Evolutionary conservation across 2,888 invertebrate genomes (phyloP).

Genomic region (Frankliniella fusca): DNA sequence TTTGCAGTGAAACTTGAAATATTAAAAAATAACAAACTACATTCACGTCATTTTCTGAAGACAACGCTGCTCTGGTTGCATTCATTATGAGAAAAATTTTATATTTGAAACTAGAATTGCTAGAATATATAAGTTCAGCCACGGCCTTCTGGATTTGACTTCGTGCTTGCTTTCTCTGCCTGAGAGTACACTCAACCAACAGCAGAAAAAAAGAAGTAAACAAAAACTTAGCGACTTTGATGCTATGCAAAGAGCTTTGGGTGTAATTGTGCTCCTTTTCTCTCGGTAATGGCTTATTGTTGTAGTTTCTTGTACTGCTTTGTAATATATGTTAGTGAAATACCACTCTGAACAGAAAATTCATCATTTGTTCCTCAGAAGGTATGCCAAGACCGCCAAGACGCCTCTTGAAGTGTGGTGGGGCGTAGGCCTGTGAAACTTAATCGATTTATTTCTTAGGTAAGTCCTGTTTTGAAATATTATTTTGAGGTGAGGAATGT

Average conservation of each 20-base stretch:
- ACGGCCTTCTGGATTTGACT: not conserved
- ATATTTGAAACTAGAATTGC: not conserved
- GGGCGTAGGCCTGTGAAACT: not conserved
- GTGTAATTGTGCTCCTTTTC: not conserved
- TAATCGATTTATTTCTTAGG: not conserved
- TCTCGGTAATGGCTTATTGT: not conserved
- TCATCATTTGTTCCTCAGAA: not conserved
- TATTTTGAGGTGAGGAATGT: not conserved
- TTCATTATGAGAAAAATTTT: not conserved
- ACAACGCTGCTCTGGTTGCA: not conserved
- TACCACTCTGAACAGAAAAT: not conserved
- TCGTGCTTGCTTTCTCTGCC: not conserved
- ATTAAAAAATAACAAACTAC: not conserved
- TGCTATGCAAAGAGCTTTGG: not conserved
- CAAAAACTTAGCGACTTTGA: not conserved
- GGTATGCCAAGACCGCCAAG: not conserved
- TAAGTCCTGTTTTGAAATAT: not conserved
- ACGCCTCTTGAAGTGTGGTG: not conserved
- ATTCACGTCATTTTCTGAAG: not conserved
- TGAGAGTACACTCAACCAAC: too few relatives aligned
- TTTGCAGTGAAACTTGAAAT: too few relatives aligned
- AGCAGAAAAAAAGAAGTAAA: constrained; percentile 24
- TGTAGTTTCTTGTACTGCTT: not conserved
- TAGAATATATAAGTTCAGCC: not conserved
- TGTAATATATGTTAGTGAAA: not conserved